Conservation (phyloP, 2,888 invertebrate genomes). For the Diogma glabrata region DNA sequence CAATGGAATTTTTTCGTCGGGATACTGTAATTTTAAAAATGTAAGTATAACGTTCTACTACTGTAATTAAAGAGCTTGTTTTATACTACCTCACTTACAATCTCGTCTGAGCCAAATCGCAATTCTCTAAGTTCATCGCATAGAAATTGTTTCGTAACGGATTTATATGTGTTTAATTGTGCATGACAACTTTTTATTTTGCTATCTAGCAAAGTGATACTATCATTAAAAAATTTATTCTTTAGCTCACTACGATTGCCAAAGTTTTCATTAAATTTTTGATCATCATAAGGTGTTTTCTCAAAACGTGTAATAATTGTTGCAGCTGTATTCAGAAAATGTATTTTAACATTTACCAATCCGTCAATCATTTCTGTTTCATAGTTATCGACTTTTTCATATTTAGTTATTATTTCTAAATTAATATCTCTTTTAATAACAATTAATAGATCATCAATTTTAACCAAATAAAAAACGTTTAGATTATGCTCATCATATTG, state of each 20-base stretch:
- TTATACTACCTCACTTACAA: constrained; percentile 1
- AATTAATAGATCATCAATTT: background rate
- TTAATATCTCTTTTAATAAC: background rate
- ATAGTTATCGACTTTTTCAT: background rate
- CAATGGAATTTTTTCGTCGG: constrained; percentile 17
- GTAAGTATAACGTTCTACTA: background rate
- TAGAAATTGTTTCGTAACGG: background rate
- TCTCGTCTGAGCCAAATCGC: background rate
- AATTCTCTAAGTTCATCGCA: background rate
- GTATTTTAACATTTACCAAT: background rate
- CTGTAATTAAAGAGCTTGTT: too few species aligned
- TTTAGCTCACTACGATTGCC: background rate
- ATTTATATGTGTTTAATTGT: background rate
- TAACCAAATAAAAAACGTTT: constrained; percentile 1
- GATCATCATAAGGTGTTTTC: background rate
- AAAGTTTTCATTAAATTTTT: background rate
- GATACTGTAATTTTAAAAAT: too few species aligned
- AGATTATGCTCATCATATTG: background rate
- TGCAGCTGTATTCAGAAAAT: background rate
- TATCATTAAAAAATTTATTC: constrained; percentile 3
- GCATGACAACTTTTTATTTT: background rate
- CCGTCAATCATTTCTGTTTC: background rate
- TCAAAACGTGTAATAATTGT: background rate
- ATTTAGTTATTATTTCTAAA: background rate
- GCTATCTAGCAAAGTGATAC: background rate